Evolutionary conservation across 2,113 vertebrate genomes (phyloP), one percentile per base, ranked within the genome.

Genomic region (Gavialis gangeticus): DNA sequence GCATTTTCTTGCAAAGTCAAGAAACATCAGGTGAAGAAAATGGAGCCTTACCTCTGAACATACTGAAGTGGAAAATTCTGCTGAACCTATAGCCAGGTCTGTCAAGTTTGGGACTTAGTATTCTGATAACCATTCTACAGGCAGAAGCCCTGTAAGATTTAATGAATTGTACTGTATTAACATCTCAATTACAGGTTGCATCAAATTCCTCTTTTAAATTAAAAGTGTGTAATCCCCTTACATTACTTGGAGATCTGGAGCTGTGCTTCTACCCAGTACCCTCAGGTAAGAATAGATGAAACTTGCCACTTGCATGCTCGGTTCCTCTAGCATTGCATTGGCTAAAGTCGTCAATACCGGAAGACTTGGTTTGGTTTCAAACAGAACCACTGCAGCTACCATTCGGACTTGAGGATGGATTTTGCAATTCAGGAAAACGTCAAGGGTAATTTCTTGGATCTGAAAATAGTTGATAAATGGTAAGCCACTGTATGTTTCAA

Each of bases 281-380:
- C 95, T 95, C 91, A 98, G 22, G 25, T 97, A 37, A 55, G 96
- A 97, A 86, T 92, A 97, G 66, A 93, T 87, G 71, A 97, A 98
- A 84, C 91, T 97, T 82, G 96, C 91, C 91, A 98, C 96, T 85
- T 97, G 95, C 84, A 94, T 90, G 75, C 94, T 97, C 1, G 93
- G 76, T 83, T 98, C 97, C 55, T 92, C 95, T 91, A 93, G 56
- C 88, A 98, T 87, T 77, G 96, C 91, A 60, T 97, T 87, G 79
- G 92, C 92, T 54, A 98, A 34, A 2, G 82, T 85, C 85, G 92
- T 94, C 62, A 98, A 18, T 1, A 87, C 16, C n/a, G 96, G 66
- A 71, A 97, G 28, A 28, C 95, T 69, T n/a, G 98, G 98, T 76
- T 95, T 97, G 28, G 89, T 90, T 92, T 97, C 97, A 73, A 98